Percentiles rank a stretch among this genome's conserved stretches.
Conservation (phyloP, 2,113 vertebrate genomes). For the Notarius lentiginosus region DNA sequence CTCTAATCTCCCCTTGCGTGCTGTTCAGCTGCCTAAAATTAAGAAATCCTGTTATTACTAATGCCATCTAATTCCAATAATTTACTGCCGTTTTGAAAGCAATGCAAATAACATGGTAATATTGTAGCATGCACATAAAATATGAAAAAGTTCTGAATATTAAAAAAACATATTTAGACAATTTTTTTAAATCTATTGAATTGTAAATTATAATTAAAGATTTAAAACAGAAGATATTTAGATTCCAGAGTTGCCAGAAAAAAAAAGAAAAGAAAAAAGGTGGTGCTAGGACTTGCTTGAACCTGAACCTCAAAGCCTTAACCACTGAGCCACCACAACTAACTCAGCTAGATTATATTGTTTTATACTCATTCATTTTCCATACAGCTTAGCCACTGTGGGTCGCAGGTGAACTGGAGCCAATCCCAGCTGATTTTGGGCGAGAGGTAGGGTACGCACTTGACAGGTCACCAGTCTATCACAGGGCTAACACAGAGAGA, state of each 20-base stretch:
- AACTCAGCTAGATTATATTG: neutral
- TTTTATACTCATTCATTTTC: too few relatives aligned
- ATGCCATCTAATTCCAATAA: neutral
- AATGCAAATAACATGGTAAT: neutral
- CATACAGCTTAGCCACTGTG: too few relatives aligned
- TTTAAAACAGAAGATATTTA: neutral
- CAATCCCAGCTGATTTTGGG: too few relatives aligned
- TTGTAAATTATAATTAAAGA: neutral
- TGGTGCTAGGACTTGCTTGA: neutral
- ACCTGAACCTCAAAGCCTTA: neutral
- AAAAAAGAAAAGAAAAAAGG: neutral
- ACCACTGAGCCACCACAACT: neutral
- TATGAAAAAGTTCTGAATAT: neutral
- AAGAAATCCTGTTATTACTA: neutral
- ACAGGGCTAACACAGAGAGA: too few relatives aligned
- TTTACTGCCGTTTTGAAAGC: neutral
- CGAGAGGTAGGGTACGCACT: too few relatives aligned
- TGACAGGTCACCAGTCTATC: too few relatives aligned
- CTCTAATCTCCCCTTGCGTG: slow-evolving; percentile 96
- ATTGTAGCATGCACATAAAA: neutral
- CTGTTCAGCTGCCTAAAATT: slow-evolving; percentile 93
- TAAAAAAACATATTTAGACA: neutral
- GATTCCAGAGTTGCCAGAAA: neutral
- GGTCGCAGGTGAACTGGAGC: too few relatives aligned
- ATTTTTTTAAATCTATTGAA: neutral